Evolutionary conservation across 2,113 vertebrate species (phyloP), one percentile per base, ranked within the genome.

Genomic region (Pteronura brasiliensis): DNA sequence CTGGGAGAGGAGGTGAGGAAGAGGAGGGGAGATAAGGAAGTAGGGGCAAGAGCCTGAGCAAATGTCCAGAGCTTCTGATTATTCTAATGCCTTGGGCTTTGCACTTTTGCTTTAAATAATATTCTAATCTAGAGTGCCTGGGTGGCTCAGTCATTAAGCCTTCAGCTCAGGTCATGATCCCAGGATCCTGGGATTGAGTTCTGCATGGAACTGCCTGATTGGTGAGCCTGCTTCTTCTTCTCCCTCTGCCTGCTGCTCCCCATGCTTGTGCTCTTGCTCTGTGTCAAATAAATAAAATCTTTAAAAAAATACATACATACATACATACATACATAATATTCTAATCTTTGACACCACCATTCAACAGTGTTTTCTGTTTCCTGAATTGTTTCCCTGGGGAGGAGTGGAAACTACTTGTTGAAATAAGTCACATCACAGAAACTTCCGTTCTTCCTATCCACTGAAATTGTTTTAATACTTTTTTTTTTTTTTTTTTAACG

Each of bases 351-450:
- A 93, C 86, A 97, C 14, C 92, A 96, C 94, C 79, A 94, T 98
- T 97, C 97, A 98, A 96, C 90, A 77, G 81, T 98, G 76, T 97
- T 98, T 98, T 93, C 92, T 96, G 82, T 96, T 93, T 98, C 88
- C 93, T 94, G 90, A 96, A 97, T 95, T 97, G 42, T 98, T 98
- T 96, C 95, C 89, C 98, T 7, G 0, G 93, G 95, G 76, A 97
- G 95, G 97, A 97, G 74, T 85, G 27, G 89, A 89, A 57, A 96
- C 65, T 72, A 97, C 44, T 81, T 91, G 63, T 72, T 95, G 97
- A 90, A 98, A 96, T 57, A 96, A 82, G 31, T 96, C 81, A 92
- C 97, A 47, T 39, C 89, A 96, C 93, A 82, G 63, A 83, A 71
- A 92, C 96, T 93, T 97, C 88, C 85, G 93, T 81, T 96, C 95